phyloP scores from a whole-genome alignment of 1,140 invertebrate genomes.

The Acyrthosiphon pisum region DNA sequence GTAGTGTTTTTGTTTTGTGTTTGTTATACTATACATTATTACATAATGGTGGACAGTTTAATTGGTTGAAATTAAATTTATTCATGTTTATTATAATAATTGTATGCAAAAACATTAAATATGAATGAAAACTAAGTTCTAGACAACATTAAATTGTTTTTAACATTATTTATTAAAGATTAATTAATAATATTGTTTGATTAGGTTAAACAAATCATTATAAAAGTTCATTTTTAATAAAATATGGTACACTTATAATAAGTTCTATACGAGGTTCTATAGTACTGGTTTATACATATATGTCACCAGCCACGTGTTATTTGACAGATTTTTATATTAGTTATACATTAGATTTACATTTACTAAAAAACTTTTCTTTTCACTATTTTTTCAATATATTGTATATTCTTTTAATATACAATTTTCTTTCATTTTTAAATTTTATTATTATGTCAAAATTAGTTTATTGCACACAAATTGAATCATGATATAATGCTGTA shows the following conservation, averaged over 20 bases:
- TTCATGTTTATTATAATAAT: neutral
- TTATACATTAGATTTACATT: neutral
- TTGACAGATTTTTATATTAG: neutral
- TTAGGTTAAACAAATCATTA: neutral
- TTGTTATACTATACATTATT: neutral
- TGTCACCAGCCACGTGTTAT: neutral
- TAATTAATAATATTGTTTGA: neutral
- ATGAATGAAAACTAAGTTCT: constrained; percentile 18
- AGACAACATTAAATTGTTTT: neutral
- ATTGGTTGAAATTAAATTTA: neutral
- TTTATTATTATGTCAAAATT: neutral
- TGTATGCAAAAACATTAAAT: neutral
- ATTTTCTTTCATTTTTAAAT: neutral
- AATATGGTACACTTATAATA: neutral
- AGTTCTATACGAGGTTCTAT: neutral
- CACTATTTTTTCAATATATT: neutral
- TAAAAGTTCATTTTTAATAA: neutral
- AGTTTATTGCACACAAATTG: neutral
- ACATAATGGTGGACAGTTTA: neutral
- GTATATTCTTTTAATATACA: neutral
- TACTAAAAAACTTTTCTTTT: neutral
- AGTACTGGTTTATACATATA: neutral
- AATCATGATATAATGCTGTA: neutral
- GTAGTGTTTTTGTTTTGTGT: neutral
- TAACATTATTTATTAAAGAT: neutral